phyloP scores from a whole-genome alignment of 2,113 vertebrate species.

The Urocolius indicus region DNA sequence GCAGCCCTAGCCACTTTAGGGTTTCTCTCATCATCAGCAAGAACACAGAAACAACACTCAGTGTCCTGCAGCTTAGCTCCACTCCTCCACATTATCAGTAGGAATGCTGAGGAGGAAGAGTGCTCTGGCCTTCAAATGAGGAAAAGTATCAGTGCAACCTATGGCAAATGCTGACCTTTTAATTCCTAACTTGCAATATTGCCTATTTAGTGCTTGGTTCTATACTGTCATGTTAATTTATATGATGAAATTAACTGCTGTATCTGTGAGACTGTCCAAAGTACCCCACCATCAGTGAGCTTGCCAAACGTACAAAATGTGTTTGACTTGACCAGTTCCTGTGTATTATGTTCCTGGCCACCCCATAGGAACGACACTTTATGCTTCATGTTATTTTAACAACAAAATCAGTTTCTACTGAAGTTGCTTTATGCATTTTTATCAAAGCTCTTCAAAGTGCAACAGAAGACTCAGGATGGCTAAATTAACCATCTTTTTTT shows the following conservation, averaged over 20 bases:
- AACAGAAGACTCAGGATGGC: background rate
- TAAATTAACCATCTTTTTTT: background rate
- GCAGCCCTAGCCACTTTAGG: background rate
- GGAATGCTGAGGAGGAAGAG: background rate
- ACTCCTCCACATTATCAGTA: background rate
- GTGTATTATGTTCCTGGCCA: background rate
- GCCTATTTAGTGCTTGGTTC: background rate
- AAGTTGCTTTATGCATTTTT: background rate
- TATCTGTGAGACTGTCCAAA: background rate
- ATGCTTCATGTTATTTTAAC: background rate
- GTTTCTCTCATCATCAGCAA: background rate
- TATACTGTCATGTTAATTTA: background rate
- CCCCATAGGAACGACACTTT: background rate
- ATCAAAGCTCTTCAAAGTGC: background rate
- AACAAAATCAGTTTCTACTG: background rate
- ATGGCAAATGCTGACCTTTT: background rate
- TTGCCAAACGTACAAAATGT: background rate
- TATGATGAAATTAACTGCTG: background rate
- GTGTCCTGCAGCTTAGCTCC: background rate
- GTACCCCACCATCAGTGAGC: background rate
- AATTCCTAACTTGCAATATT: background rate
- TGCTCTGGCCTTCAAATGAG: background rate
- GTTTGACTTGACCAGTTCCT: background rate
- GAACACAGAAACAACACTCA: background rate
- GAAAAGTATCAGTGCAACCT: background rate